Percentiles rank a stretch among this genome's conserved stretches.
Conservation (phyloP, 2,113 vertebrate genomes). For the Nibea albiflora region DNA sequence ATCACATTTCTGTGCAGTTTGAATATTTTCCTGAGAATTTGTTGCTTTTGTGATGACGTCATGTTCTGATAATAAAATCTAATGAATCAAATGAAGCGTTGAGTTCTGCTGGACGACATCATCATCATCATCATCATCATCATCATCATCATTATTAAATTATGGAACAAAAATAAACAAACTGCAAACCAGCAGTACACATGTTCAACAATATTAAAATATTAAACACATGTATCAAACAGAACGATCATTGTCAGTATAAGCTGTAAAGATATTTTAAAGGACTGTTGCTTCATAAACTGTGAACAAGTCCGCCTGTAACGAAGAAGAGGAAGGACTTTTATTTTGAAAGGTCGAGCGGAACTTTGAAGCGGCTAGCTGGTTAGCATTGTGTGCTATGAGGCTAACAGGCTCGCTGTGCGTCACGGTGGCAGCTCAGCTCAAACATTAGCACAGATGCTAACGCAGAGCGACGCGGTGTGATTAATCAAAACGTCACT, state of each 20-base stretch:
- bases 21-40: slow-evolving; percentile 52
- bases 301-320: background rate
- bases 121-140: no score
- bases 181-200: no score
- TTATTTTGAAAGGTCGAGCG: slow-evolving; percentile 45
- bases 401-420: background rate
- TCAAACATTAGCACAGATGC: background rate
- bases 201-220: no score
- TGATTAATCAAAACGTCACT: background rate
- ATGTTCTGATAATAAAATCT: no score
- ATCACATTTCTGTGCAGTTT: background rate
- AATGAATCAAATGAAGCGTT: no score
- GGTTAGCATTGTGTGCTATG: slow-evolving; percentile 36
- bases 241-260: no score
- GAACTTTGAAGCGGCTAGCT: slow-evolving; percentile 1
- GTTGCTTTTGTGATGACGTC: background rate
- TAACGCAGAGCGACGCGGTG: background rate
- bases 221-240: no score
- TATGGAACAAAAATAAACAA: no score
- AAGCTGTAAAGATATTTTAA: background rate
- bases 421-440: background rate
- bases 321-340: background rate
- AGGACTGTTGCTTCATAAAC: background rate
- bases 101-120: no score
- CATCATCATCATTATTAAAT: no score